Conservation (phyloP, 2,797 vertebrate species). For the Mormyrus proboscirostris region DNA sequence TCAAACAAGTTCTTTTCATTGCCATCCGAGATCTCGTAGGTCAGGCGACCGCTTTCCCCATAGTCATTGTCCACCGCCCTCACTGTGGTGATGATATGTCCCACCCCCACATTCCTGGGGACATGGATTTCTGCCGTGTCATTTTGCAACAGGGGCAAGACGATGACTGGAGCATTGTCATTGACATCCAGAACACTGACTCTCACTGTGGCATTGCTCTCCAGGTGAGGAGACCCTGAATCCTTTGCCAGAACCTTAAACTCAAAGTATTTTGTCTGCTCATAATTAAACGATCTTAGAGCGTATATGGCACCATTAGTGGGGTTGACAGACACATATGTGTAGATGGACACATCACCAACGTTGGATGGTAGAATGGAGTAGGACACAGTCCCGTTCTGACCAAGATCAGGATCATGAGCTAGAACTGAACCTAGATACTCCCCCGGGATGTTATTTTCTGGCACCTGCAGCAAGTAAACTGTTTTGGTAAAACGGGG, state of each 20-base stretch:
- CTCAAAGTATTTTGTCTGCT: slow-evolving; percentile 96
- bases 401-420: slow-evolving; percentile 90
- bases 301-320: slow-evolving; percentile 97
- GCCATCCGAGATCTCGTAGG: slow-evolving; percentile 93
- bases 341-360: slow-evolving; percentile 93
- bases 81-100: slow-evolving; percentile 89
- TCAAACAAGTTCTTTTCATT: slow-evolving; percentile 96
- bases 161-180: slow-evolving; percentile 92
- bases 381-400: slow-evolving; percentile 95
- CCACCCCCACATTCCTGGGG: slow-evolving; percentile 88
- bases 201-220: slow-evolving; percentile 88
- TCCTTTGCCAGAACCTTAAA: slow-evolving; percentile 94
- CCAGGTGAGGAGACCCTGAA: slow-evolving; percentile 87
- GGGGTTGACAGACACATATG: slow-evolving; percentile 94
- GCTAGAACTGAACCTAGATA: slow-evolving; percentile 92
- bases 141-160: slow-evolving; percentile 84
- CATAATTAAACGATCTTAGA: slow-evolving; percentile 93
- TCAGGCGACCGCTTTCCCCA: slow-evolving; percentile 94
- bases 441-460: slow-evolving; percentile 97
- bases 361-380: slow-evolving; percentile 91
- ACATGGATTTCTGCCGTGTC: slow-evolving; percentile 96
- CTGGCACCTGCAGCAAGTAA: slow-evolving; percentile 90
- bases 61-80: slow-evolving; percentile 92
- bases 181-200: slow-evolving; percentile 93
- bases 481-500: slow-evolving; percentile 90